Conservation (phyloP, 2,113 vertebrate genomes). For the Merops nubicus region DNA sequence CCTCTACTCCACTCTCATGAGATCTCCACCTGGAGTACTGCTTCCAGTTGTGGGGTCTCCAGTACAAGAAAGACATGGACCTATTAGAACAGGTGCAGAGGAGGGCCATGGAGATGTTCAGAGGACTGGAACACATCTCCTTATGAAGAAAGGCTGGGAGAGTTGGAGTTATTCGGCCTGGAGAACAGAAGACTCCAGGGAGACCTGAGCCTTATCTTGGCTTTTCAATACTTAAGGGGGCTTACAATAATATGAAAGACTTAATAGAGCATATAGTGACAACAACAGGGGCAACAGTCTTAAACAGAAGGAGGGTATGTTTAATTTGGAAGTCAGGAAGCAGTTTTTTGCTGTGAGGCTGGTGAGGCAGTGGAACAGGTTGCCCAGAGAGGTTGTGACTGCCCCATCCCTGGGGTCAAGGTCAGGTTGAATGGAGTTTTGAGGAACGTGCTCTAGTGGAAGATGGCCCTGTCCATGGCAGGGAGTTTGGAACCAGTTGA, state of each 20-base stretch:
- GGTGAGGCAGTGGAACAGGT: neutral
- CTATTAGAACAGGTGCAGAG: neutral
- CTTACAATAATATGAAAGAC: neutral
- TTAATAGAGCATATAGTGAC: neutral
- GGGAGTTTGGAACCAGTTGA: neutral
- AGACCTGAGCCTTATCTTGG: neutral
- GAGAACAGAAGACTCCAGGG: neutral
- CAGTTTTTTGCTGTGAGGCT: neutral
- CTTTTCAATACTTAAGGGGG: neutral
- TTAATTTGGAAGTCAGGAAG: neutral
- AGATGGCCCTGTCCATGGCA: neutral
- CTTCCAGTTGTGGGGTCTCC: neutral
- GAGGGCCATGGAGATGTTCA: neutral
- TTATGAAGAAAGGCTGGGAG: neutral
- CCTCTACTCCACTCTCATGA: neutral
- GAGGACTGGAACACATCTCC: neutral
- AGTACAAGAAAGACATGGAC: too few relatives aligned
- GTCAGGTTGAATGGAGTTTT: neutral
- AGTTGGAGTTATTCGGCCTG: neutral
- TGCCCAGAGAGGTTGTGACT: neutral
- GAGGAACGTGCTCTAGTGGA: neutral
- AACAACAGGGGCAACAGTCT: neutral
- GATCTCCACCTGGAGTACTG: neutral
- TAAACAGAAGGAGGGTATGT: neutral
- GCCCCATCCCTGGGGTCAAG: neutral